Conservation (phyloP, 2,113 vertebrate species). For the Panurus biarmicus region DNA sequence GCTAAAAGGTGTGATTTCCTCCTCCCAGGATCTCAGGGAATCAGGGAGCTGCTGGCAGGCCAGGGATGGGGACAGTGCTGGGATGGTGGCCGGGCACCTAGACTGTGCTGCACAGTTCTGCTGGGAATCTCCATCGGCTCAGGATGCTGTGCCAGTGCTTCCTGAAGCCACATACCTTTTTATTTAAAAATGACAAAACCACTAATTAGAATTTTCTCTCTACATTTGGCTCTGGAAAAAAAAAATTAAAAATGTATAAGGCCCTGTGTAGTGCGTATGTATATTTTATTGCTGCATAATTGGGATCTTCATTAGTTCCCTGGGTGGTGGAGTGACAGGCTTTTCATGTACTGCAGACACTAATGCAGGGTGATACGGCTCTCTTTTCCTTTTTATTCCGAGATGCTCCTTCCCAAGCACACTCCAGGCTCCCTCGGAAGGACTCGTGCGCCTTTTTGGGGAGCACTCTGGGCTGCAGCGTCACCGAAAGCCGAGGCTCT, state of each 20-base stretch:
- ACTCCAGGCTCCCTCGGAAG: conserved; percentile 35
- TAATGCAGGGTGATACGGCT: conserved; percentile 2
- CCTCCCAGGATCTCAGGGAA: not conserved
- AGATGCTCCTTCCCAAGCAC: conserved; percentile 22
- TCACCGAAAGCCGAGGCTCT: conserved; percentile 38
- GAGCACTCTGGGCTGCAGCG: not conserved
- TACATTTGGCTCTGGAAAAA: conserved; percentile 58
- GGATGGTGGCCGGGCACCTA: not conserved
- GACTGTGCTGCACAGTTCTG: fast-evolving
- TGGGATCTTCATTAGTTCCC: conserved; percentile 68
- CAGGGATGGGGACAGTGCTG: not conserved
- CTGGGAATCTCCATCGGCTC: too few relatives aligned
- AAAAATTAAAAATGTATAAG: conserved; percentile 76
- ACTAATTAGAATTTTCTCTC: conserved; percentile 66
- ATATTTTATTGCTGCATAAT: conserved; percentile 75
- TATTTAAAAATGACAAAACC: conserved; percentile 46
- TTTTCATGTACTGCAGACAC: conserved; percentile 61
- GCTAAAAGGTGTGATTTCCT: not conserved
- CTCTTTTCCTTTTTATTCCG: not conserved
- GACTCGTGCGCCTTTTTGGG: conserved; percentile 47
- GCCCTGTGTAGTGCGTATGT: conserved; percentile 59
- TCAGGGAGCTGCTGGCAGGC: not conserved
- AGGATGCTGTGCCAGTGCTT: not conserved
- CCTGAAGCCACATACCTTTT: not conserved
- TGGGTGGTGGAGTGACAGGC: conserved; percentile 43